A percentile compares a stretch with the other conserved stretches of the same genome.
These are phyloP conservation scores for Phaonia tiefii DNA, from an alignment of 2,888 invertebrate species.

Conservation along the genomic window DNA sequence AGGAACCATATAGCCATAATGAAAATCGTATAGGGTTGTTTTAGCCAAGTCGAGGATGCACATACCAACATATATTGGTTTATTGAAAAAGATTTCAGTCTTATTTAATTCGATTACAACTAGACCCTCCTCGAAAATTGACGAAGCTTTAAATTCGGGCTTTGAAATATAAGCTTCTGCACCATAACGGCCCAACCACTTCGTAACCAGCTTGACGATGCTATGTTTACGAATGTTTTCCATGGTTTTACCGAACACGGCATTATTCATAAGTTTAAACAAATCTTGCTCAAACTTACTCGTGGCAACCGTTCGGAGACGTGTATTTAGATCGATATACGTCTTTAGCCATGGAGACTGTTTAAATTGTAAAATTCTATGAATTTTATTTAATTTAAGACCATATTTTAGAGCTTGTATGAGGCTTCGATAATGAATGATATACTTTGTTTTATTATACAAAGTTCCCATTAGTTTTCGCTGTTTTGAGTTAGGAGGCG, in stretches of 20 bases:
- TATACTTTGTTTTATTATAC: slow-evolving; percentile 39
- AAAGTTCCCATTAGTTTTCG: slow-evolving; percentile 69
- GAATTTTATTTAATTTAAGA: slow-evolving; percentile 1
- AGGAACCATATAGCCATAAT: slow-evolving; percentile 49
- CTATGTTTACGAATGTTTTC: slow-evolving; percentile 67
- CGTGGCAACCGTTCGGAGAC: slow-evolving; percentile 67
- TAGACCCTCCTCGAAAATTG: too few relatives aligned
- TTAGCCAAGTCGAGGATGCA: slow-evolving; percentile 63
- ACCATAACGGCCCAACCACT: slow-evolving; percentile 47
- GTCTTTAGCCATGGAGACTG: slow-evolving; percentile 72
- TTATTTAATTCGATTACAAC: too few relatives aligned
- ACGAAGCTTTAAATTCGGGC: slow-evolving; percentile 48
- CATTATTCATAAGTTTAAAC: slow-evolving; percentile 68
- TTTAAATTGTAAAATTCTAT: slow-evolving; percentile 6
- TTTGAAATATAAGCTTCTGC: slow-evolving; percentile 27
- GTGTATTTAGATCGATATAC: slow-evolving; percentile 69
- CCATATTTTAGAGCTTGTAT: slow-evolving; percentile 71
- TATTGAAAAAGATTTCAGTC: slow-evolving; percentile 65
- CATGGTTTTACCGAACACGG: slow-evolving; percentile 67
- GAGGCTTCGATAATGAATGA: slow-evolving; percentile 52
- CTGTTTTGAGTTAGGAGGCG: slow-evolving; percentile 26
- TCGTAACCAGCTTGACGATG: slow-evolving; percentile 57
- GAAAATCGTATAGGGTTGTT: slow-evolving; percentile 57
- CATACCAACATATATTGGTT: slow-evolving; percentile 65
- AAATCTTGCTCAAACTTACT: slow-evolving; percentile 51